phyloP scores from a whole-genome alignment of 2,797 vertebrate species.

The Trachops cirrhosus region DNA sequence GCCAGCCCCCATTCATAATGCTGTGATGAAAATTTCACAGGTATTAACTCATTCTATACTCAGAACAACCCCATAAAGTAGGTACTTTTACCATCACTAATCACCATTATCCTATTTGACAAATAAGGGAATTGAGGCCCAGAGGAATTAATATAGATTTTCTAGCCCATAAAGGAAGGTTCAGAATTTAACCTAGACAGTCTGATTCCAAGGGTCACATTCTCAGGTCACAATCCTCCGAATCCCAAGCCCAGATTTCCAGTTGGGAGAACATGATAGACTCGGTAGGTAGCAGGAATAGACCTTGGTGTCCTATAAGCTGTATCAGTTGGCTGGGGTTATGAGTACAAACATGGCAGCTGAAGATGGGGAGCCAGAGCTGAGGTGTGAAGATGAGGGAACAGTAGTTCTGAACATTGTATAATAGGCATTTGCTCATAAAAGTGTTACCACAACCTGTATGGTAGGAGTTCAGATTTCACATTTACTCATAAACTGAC shows the following conservation, averaged over 20 bases:
- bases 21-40: background rate
- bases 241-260: background rate
- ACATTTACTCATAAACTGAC: background rate
- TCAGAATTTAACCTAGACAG: background rate
- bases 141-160: background rate
- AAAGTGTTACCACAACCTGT: background rate
- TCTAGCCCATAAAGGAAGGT: background rate
- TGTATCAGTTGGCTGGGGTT: background rate
- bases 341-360: background rate
- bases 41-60: background rate
- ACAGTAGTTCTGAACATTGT: background rate
- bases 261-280: background rate
- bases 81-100: background rate
- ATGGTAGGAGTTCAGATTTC: background rate
- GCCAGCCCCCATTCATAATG: background rate
- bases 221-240: background rate
- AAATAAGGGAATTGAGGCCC: background rate
- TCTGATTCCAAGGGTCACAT: background rate
- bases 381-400: background rate
- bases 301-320: background rate
- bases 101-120: background rate
- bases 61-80: background rate
- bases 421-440: background rate
- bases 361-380: background rate
- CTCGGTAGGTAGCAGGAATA: background rate